Evolutionary conservation across 2,113 vertebrate species (phyloP).

Genomic region (Callopanchax toddi): DNA sequence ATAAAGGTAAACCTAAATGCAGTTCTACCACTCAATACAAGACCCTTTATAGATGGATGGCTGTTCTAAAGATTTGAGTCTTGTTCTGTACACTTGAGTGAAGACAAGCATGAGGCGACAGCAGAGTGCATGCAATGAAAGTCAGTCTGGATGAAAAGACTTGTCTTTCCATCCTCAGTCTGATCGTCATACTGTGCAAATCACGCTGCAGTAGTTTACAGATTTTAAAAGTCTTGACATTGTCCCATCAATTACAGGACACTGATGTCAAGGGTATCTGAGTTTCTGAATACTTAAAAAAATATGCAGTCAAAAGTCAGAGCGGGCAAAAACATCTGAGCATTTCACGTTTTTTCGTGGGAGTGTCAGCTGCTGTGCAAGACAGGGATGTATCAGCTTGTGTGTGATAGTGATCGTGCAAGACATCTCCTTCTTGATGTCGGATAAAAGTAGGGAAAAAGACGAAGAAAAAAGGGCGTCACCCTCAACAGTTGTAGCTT

Average conservation of each 20-base stretch:
- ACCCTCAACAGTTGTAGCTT: slow-evolving; percentile 57
- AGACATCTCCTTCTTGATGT: slow-evolving; percentile 48
- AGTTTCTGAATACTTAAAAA: slow-evolving; percentile 50
- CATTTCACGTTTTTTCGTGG: slow-evolving; percentile 29
- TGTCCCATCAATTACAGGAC: slow-evolving; percentile 66
- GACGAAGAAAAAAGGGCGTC: slow-evolving; percentile 30
- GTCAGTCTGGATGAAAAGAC: slow-evolving; percentile 62
- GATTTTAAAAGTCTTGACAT: slow-evolving; percentile 64
- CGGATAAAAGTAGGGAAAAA: slow-evolving; percentile 64
- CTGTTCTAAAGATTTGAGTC: slow-evolving; percentile 22
- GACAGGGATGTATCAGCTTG: slow-evolving; percentile 21
- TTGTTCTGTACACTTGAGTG: slow-evolving; percentile 20
- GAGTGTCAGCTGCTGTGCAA: slow-evolving; percentile 47
- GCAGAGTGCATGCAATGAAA: slow-evolving; percentile 38
- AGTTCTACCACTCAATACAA: not conserved
- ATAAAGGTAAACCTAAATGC: not conserved
- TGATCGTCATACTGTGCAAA: slow-evolving; percentile 41
- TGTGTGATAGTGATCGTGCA: slow-evolving; percentile 2
- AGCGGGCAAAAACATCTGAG: slow-evolving; percentile 51
- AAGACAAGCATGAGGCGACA: slow-evolving; percentile 34
- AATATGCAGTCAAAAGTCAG: slow-evolving; percentile 56
- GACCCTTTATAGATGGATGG: slow-evolving; percentile 29
- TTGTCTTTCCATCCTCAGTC: slow-evolving; percentile 58
- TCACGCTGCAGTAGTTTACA: slow-evolving; percentile 47
- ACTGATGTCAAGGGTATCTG: slow-evolving; percentile 43